Base-by-base conservation (phyloP, 37 sponge, comb jelly and placozoan genomes). In the Axinella damicornis region DNA sequence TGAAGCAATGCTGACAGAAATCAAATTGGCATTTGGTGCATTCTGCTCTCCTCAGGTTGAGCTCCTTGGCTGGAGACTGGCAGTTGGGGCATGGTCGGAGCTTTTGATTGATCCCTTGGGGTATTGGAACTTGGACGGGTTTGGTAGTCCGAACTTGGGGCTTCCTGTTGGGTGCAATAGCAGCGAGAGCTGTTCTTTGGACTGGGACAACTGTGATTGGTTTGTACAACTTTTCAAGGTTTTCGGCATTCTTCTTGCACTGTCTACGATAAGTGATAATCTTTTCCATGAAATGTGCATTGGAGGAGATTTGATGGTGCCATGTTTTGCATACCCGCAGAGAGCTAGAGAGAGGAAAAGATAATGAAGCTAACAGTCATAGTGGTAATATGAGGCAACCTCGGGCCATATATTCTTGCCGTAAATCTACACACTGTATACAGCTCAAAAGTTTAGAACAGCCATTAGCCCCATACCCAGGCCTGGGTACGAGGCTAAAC, bases 41-140 rank as follows among this genome's bases (percentile, higher is more conserved):
- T 57, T 57, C 57, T 36, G 85, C 77, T 53, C 85, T 39, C 31
- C 77, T 65, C 19, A 67, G 85, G 39, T 84, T 76, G 28, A 84
- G 76, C 41, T 76, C 31, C 32, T 66, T 75, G 6, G 85, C 74
- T 22, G 85, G 68, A 11, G 85, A 75, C 40, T 30, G 35, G 19
- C 85, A 84, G 33, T 84, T 38, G 39, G 85, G 85, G 37, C 85
- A 84, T 13, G 41, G 66, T 6, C 69, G 59, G 27, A 56, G 65
- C 31, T 83, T 72, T 21, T 57, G 40, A 21, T 2, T 33, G 1
- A 30, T 18, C 1, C 36, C 14, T 13, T 20, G 58, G 36, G 78
- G 59, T 14, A 61, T 6, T 46, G 46, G 46, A 9, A 46, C 4
- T 9, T 4, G 46, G 4, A 1, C 19, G 24, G 67, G 30, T 12